A percentile compares a stretch with the other conserved stretches of the same genome.
Evolutionary conservation across 2,113 vertebrate species (phyloP).

Genomic region (Tachycineta bicolor): DNA sequence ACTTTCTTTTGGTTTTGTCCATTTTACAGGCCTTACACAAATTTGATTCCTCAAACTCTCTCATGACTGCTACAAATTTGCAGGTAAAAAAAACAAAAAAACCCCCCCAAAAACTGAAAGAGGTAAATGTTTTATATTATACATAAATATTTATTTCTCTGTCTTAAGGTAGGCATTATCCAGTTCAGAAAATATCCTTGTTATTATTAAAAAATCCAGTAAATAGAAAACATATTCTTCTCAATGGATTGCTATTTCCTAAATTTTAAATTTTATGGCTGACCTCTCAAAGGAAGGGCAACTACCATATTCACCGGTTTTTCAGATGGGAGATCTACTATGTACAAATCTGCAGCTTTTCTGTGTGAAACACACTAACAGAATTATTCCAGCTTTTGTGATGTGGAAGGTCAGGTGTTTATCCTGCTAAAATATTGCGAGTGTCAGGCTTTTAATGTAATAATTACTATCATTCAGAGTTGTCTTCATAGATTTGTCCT

Average conservation of each 20-base stretch:
- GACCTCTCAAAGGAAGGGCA: neutral
- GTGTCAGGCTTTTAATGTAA: neutral
- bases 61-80: constrained; percentile 67
- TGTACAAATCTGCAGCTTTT: neutral
- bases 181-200: neutral
- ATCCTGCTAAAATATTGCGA: neutral
- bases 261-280: neutral
- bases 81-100: constrained; percentile 63
- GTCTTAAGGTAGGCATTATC: neutral
- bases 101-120: neutral
- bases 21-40: constrained; percentile 53
- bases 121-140: neutral
- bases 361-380: neutral
- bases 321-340: neutral
- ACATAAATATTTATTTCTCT: neutral
- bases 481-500: neutral
- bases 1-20: constrained; percentile 3
- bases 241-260: neutral
- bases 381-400: neutral
- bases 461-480: neutral
- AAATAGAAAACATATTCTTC: neutral
- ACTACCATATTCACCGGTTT: neutral
- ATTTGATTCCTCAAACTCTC: constrained; percentile 73
- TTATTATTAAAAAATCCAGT: neutral
- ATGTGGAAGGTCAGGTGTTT: neutral